Evolutionary conservation across 2,113 vertebrate species (phyloP).

Genomic region (Protobothrops mucrosquamatus): DNA sequence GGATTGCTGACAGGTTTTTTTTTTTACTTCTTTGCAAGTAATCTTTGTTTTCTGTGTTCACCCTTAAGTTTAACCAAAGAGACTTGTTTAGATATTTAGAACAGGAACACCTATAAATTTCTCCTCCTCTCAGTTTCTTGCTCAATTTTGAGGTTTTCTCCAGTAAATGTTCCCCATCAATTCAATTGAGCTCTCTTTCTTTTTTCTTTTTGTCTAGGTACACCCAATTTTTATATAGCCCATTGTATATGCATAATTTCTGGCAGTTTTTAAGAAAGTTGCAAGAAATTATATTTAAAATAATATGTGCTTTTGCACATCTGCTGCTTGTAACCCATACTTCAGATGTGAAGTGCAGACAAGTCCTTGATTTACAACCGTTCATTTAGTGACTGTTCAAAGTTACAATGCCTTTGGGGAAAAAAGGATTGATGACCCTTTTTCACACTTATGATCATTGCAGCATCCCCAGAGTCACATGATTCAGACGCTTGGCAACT

Average conservation of each 20-base stretch:
- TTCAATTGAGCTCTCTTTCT: background rate
- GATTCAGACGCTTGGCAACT: background rate
- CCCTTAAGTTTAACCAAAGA: background rate
- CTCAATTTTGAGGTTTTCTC: background rate
- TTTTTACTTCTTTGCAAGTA: background rate
- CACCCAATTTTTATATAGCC: background rate
- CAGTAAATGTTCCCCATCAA: background rate
- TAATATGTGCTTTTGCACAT: background rate
- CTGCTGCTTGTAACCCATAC: background rate
- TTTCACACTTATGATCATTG: background rate
- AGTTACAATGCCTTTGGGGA: background rate
- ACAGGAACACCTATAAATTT: background rate
- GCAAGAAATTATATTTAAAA: background rate
- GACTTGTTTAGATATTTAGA: background rate
- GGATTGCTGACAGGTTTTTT: background rate
- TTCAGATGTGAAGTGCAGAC: background rate
- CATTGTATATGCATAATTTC: background rate
- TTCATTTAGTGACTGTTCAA: background rate
- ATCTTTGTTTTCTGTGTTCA: constrained; percentile 18
- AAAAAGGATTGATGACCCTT: background rate
- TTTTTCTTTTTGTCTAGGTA: background rate
- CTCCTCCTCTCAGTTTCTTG: background rate
- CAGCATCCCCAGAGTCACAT: background rate
- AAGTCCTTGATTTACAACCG: background rate
- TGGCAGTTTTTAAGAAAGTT: background rate